Evolutionary conservation across 1,140 invertebrate species (phyloP).

Genomic region (Leptopilina boulardi): DNA sequence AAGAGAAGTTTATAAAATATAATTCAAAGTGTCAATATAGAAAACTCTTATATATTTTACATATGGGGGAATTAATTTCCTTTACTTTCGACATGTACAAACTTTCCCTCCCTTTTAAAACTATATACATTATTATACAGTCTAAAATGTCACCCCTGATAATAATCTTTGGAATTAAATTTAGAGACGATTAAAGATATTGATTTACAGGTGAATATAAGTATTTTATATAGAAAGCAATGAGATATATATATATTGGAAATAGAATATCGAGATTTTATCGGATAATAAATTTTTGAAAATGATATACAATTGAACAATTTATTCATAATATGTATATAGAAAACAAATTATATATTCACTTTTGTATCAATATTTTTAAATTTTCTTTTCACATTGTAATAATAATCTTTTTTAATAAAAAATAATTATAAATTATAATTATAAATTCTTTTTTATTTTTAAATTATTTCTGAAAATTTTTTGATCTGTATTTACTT

Average conservation of each 20-base stretch:
- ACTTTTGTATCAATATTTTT: too few relatives aligned
- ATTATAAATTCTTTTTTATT: too few relatives aligned
- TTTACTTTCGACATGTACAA: background rate
- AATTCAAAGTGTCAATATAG: background rate
- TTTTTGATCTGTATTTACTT: too few relatives aligned
- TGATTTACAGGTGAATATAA: background rate
- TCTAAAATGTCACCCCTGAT: background rate
- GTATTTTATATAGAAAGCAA: background rate
- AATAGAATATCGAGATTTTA: background rate
- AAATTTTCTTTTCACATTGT: too few relatives aligned
- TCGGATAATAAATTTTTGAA: too few relatives aligned
- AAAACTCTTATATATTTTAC: background rate
- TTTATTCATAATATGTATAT: too few relatives aligned
- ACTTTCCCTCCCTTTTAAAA: background rate
- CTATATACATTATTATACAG: background rate
- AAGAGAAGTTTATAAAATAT: constrained; percentile 1
- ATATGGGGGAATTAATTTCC: background rate
- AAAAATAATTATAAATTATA: too few relatives aligned
- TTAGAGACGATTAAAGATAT: background rate
- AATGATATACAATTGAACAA: too few relatives aligned
- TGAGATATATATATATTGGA: background rate
- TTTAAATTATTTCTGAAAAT: too few relatives aligned
- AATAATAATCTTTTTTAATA: too few relatives aligned
- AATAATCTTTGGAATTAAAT: background rate
- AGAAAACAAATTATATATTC: too few relatives aligned